phyloP scores from a whole-genome alignment of 2,888 invertebrate species.

The Lasioglossum morio region DNA sequence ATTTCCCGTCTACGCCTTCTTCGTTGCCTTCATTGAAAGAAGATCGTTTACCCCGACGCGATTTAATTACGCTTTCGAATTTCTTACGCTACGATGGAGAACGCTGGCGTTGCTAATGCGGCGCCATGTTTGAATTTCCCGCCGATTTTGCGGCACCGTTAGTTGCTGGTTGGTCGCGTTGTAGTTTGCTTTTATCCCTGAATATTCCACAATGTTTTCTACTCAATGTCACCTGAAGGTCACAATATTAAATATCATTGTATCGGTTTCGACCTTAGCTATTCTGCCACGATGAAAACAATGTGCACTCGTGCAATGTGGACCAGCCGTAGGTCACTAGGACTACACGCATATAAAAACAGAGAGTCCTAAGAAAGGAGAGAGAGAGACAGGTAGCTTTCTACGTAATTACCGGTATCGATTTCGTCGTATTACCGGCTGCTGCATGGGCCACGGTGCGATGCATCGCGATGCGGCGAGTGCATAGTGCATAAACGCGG shows the following conservation, averaged over 20 bases:
- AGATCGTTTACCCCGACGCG: constrained; percentile 67
- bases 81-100: constrained; percentile 18
- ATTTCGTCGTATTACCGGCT: constrained; percentile 69
- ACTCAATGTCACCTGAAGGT: neutral
- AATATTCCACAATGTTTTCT: neutral
- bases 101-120: neutral
- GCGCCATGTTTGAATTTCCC: constrained; percentile 11
- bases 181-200: neutral
- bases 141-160: neutral
- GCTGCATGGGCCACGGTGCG: neutral
- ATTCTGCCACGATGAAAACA: too few relatives aligned
- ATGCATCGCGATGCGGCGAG: neutral
- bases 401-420: constrained; percentile 78
- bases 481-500: constrained; percentile 44
- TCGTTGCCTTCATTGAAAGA: constrained; percentile 14
- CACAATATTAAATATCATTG: neutral
- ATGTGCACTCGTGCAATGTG: too few relatives aligned
- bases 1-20: neutral
- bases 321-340: neutral
- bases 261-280: neutral
- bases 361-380: neutral
- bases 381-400: constrained; percentile 58
- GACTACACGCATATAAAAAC: neutral
- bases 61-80: constrained; percentile 67
- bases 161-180: neutral